Base-by-base conservation (phyloP, 2,797 vertebrate species). In the Phrynocephalus forsythii region DNA sequence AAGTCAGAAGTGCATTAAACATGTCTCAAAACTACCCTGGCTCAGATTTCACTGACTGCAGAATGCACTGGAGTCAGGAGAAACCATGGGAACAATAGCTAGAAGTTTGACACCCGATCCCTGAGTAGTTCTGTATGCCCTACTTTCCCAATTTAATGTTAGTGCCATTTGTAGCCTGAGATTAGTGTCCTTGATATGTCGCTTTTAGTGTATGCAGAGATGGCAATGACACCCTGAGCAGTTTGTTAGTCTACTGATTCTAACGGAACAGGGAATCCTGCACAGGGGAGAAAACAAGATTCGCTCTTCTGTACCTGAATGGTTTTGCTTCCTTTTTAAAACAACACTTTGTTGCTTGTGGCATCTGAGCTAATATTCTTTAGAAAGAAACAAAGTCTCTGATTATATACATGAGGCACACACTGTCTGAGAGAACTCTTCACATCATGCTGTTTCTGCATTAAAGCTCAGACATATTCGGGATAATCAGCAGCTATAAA, bases 341-440 rank as follows among this genome's bases (percentile, higher is more conserved):
- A 85, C 38, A 81, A 26, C 86, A 89, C 78, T 83, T 86, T 94
- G 82, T 85, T 94, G 84, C 76, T 79, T 91, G 93, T 95, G 92
- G 92, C 94, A 95, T 96, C 96, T 95, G 95, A 97, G 96, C 96
- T 97, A 96, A 96, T 93, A 94, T 91, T 95, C 95, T 96, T 98
- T 96, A 94, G 87, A 97, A 97, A 96, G 95, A 97, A 95, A 96
- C 96, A 97, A 98, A 98, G 97, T 94, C 96, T 97, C 97, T 97
- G 98, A 98, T 98, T 98, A 97, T 22, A 96, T 63, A 96, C 95
- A 96, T 95, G 97, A 97, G 97, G 97, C 97, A 97, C 96, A 97
- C 95, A 97, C 95, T 97, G 96, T 97, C 97, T 96, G 95, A 97
- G 97, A 97, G 97, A 97, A 97, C 96, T 96, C 95, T 95, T 96